Percentiles rank a stretch among this genome's conserved stretches.
phyloP scores from a whole-genome alignment of 2,113 vertebrate species.

The Ifrita kowaldi region DNA sequence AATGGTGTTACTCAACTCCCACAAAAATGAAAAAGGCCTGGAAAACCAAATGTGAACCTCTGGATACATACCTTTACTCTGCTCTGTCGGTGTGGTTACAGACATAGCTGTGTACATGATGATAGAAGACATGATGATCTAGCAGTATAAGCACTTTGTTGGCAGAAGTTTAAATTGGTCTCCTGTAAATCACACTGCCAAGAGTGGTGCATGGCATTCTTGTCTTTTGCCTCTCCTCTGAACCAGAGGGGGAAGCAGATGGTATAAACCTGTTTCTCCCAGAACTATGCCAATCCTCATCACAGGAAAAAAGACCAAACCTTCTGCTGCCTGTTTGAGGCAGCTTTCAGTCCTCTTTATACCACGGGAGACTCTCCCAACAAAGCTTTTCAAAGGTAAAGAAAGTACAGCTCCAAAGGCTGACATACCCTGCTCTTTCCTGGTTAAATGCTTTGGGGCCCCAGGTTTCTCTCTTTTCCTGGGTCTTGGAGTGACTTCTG shows the following conservation, averaged over 20 bases:
- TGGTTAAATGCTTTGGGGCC: background rate
- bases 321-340: background rate
- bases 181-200: background rate
- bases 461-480: background rate
- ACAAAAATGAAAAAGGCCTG: background rate
- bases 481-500: background rate
- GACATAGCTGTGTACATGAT: background rate
- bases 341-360: background rate
- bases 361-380: background rate
- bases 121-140: background rate
- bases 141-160: background rate
- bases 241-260: conserved; percentile 31
- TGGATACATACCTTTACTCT: background rate
- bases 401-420: background rate
- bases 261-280: conserved; percentile 23
- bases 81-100: accelerated
- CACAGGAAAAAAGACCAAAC: background rate
- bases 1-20: background rate
- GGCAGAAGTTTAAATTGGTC: background rate
- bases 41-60: background rate
- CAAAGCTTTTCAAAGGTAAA: background rate
- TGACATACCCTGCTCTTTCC: background rate
- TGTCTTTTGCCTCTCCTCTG: conserved; percentile 28
- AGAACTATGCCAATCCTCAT: background rate
- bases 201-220: background rate